Base-by-base conservation (phyloP, 1,140 invertebrate species). In the Drosophila seguyi region DNA sequence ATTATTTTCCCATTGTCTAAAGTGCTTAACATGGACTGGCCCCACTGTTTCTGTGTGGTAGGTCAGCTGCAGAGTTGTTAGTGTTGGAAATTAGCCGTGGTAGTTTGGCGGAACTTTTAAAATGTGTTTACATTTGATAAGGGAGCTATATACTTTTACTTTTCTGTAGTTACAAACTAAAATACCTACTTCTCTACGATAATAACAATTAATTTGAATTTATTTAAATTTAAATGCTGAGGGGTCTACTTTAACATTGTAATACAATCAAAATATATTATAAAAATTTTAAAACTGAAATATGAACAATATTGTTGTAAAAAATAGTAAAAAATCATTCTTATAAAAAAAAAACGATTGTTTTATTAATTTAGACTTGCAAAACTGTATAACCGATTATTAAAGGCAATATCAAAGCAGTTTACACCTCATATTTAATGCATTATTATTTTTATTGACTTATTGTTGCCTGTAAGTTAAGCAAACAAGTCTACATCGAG, bases 391-490 rank as follows among this genome's bases (percentile, higher is more conserved):
- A 8, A 34, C 29, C 14, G n/a, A 31, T 50, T 31, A 31, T 18
- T 18, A 18, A n/a, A 18, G 6, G 1, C 5, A 50, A 29, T 13
- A 4, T 22, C 16, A 1, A 36, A 16, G 4, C 4, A 36, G 4
- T 53, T 53, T 36, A 11, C 18, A 22, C 50, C 7, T 25, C 14
- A 55, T 38, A 22, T 38, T 34, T 22, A 6, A 16, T 0, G 0
- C 38, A 22, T 38, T 38, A 11, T 38, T 53, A 38, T n/a, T 55
- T 52, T 38, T 25, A 55, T 55, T n/a, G 20, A n/a, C 31, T 53
- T 22, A 36, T 36, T 53, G 18, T 53, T 3, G 31, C n/a, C 13
- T 16, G 59, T 42, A 36, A 29, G 13, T 74, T 11, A 34, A 42
- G 22, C 13, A 42, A 45, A 38, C 34, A 39, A 29, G 36, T 34